phyloP scores from a whole-genome alignment of 1,140 invertebrate species.

The Mamestra configurata region DNA sequence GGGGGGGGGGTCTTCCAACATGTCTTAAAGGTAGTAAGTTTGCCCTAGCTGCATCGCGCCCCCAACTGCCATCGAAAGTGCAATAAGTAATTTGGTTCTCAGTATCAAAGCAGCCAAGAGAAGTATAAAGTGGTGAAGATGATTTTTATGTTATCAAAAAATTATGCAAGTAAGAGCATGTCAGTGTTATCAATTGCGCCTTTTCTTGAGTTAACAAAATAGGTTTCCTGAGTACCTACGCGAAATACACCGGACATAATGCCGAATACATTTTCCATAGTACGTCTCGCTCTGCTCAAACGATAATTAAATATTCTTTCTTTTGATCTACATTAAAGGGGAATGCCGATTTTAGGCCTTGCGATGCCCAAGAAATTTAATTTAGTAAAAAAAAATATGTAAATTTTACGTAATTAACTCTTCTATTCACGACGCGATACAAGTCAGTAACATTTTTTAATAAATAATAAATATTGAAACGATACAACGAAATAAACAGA shows the following conservation, averaged over 20 bases:
- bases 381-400: no score
- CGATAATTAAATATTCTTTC: conserved; percentile 41
- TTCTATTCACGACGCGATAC: no score
- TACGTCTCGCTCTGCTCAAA: conserved; percentile 39
- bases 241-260: conserved; percentile 30
- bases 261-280: conserved; percentile 37
- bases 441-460: no score
- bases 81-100: conserved; percentile 35
- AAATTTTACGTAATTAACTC: no score
- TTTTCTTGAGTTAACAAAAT: conserved; percentile 30
- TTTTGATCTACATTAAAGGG: conserved; percentile 10
- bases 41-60: conserved; percentile 27
- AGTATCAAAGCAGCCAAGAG: conserved; percentile 29
- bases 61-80: conserved; percentile 31
- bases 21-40: conserved; percentile 36
- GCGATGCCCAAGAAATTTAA: no score
- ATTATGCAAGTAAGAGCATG: conserved; percentile 35
- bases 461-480: no score
- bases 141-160: conserved; percentile 31
- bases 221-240: conserved; percentile 28
- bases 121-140: conserved; percentile 32
- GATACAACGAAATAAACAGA: no score
- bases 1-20: conserved; percentile 25
- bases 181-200: conserved; percentile 23
- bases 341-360: no score